Evolutionary conservation across 2,113 vertebrate genomes (phyloP).

Genomic region (Nothoprocta pentlandii): DNA sequence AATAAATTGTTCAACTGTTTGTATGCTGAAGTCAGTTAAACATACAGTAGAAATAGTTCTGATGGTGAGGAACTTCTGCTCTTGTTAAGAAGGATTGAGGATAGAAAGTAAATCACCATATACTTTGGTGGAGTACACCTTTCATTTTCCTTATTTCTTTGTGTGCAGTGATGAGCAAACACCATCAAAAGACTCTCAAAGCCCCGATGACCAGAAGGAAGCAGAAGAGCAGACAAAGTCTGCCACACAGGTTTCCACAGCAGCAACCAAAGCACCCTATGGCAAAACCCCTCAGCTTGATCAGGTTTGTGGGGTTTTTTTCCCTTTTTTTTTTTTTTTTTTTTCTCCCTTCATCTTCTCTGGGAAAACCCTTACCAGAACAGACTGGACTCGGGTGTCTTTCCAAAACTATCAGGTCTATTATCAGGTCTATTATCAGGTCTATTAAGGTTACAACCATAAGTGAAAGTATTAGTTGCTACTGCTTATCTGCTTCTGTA

Average conservation of each 20-base stretch:
- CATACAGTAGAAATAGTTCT: neutral
- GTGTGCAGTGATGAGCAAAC: slow-evolving; percentile 81
- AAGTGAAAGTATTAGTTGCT: neutral
- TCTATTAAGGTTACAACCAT: neutral
- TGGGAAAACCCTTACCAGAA: neutral
- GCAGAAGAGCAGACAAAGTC: slow-evolving; percentile 82
- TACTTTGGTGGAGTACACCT: neutral
- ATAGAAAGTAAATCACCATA: neutral
- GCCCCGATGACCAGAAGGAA: slow-evolving; percentile 84
- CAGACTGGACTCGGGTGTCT: neutral
- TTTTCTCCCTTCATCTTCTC: neutral
- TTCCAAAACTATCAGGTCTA: neutral
- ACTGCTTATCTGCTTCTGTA: neutral
- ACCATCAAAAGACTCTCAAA: slow-evolving; percentile 81
- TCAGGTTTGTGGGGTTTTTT: slow-evolving; percentile 82
- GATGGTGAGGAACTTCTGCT: neutral
- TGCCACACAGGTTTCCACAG: slow-evolving; percentile 78
- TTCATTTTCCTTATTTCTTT: slow-evolving; percentile 29
- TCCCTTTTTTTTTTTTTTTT: neutral
- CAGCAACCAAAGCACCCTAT: slow-evolving; percentile 77
- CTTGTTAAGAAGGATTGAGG: neutral
- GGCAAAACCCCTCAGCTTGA: slow-evolving; percentile 84
- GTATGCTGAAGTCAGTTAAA: neutral
- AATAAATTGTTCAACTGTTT: neutral
- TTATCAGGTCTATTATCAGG: neutral